Evolutionary conservation across 2,113 vertebrate genomes (phyloP).

Genomic region (Jaculus jaculus): DNA sequence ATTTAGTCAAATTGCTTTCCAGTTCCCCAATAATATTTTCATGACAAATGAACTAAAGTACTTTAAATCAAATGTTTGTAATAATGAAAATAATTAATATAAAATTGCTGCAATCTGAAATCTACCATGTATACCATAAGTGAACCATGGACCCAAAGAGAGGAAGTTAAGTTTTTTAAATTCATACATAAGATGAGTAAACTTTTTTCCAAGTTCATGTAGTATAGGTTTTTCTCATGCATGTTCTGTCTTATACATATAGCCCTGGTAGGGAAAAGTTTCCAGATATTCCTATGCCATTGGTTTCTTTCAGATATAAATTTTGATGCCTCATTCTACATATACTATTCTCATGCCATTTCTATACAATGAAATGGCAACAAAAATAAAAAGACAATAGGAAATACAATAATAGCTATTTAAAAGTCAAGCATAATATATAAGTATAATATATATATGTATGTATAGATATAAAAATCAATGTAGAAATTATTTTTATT

Average conservation of each 20-base stretch:
- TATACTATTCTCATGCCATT: too few species aligned
- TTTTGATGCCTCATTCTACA: too few species aligned
- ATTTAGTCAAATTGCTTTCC: neutral
- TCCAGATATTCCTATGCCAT: too few species aligned
- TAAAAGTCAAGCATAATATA: neutral
- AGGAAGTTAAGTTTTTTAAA: neutral
- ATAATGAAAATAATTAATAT: neutral
- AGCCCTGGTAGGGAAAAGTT: too few species aligned
- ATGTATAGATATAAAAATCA: too few species aligned
- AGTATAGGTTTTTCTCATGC: too few species aligned
- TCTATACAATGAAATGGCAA: too few species aligned
- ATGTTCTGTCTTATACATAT: too few species aligned
- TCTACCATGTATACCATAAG: neutral
- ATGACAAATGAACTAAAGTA: constrained; percentile 6
- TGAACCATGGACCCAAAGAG: neutral
- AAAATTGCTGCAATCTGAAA: neutral
- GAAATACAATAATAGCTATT: neutral
- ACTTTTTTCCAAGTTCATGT: too few species aligned
- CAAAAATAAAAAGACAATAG: neutral
- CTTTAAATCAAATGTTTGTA: neutral
- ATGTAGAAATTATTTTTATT: too few species aligned
- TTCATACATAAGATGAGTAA: constrained; percentile 4
- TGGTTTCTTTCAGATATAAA: too few species aligned
- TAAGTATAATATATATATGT: too few species aligned
- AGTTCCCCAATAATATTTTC: constrained; percentile 15